Percentiles rank a stretch among this genome's conserved stretches.
These are phyloP conservation scores for Chaunax sp. DNA, from an alignment of 2,797 vertebrate genomes.

Conservation along the genomic window DNA sequence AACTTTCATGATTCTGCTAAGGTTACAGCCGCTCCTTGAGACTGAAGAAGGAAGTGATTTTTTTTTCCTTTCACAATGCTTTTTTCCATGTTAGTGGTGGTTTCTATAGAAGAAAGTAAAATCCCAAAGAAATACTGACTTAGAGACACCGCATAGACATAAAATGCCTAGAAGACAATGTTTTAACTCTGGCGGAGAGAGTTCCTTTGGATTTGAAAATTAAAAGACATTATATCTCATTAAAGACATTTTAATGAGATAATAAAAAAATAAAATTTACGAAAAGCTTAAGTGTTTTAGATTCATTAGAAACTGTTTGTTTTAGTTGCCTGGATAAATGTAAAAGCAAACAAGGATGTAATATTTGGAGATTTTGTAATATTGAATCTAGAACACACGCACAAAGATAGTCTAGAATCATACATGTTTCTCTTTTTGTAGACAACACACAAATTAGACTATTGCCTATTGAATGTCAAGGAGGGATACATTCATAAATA, in stretches of 20 bases:
- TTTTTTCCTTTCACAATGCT: constrained; percentile 60
- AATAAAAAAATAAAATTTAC: too few relatives aligned
- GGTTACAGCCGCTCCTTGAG: constrained; percentile 85
- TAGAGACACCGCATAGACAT: neutral
- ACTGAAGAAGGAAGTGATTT: constrained; percentile 71
- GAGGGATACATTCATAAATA: constrained; percentile 19
- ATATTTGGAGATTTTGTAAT: too few relatives aligned
- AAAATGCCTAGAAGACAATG: neutral
- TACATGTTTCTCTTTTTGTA: neutral
- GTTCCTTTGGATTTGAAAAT: too few relatives aligned
- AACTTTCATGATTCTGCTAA: constrained; percentile 89
- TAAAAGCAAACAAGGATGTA: too few relatives aligned
- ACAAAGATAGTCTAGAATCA: neutral
- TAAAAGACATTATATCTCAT: too few relatives aligned
- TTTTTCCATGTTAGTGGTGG: constrained; percentile 66
- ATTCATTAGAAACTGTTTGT: too few relatives aligned
- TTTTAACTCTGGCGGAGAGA: too few relatives aligned
- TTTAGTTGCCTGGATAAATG: too few relatives aligned
- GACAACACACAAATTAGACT: neutral
- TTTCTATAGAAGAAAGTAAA: constrained; percentile 31
- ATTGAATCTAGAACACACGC: too few relatives aligned
- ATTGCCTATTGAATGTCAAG: neutral
- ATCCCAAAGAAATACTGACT: too few relatives aligned
- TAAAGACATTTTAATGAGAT: too few relatives aligned
- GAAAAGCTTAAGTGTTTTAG: too few relatives aligned